Base-by-base conservation (phyloP, 1,140 invertebrate species). In the Helicorthomorpha holstii region DNA sequence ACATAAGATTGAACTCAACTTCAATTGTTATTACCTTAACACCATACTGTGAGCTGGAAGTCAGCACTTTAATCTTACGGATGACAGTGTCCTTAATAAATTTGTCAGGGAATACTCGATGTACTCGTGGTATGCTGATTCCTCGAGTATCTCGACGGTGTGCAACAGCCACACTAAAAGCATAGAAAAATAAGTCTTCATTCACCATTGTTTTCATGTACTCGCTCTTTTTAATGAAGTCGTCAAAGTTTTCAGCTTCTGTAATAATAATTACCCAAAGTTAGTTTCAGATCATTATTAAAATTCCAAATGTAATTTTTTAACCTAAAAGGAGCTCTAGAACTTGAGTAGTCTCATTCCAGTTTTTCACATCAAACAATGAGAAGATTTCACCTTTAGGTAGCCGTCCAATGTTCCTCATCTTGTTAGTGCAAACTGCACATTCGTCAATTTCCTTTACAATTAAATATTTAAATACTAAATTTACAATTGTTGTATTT, bases 151-250 rank as follows among this genome's bases (percentile, higher is more conserved):
- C 80, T 16, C 65, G 58, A 25, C 78, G 68, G 61, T 80, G 77
- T 53, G 75, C 64, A 10, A 78, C 64, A 29, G 77, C 76, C 2
- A 72, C 69, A 42, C 67, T 73, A 34, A 80, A 63, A 4, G 75
- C 73, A 49, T 79, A 78, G 12, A 73, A 59, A 64, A 78, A 82
- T 64, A 78, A 72, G 73, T 74, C 72, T 26, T 73, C 71, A 66
- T 81, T 82, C 56, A 79, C 66, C 58, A 74, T 62, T 52, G 76
- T 68, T 22, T 78, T 69, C 22, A 75, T 71, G 73, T 75, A 80
- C 53, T 73, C 73, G 1, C 77, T 77, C 14, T 75, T 77, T 54
- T 74, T 74, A 62, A 76, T 74, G 69, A 81, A 80, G 3, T 26
- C 46, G 10, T 48, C 46, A 23, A 44, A 44, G 10, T 10, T 44